Base-by-base conservation (phyloP, 2,797 vertebrate species). In the Psittacula echo region DNA sequence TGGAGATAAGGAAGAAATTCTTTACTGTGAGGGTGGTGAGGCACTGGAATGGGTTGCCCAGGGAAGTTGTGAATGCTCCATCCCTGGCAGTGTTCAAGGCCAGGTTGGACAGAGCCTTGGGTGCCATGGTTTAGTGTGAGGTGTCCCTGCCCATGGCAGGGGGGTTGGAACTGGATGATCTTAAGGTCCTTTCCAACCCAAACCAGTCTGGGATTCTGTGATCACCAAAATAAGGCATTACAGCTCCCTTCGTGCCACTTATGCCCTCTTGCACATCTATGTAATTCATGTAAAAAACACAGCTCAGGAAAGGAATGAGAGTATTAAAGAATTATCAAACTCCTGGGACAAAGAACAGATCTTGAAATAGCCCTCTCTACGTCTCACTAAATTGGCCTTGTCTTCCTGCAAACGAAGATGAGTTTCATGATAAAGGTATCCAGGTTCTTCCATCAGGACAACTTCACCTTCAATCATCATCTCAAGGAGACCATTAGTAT, bases 341-440 rank as follows among this genome's bases (percentile, higher is more conserved):
- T 71, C 6, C 22, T 75, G 47, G 56, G 82, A 48, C 20, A 72
- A 64, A 50, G 44, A 13, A 58, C 0, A 0, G 47, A 9, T n/a
- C 51, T n/a, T 34, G 34, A 85, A 82, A 61, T 37, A 62, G 21
- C 6, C 16, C 6, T 24, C 42, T 60, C 29, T 62, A 61, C 82
- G 71, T 42, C 10, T 37, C 74, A 44, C 62, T 76, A 47, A 66
- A 74, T 5, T 22, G 18, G 20, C 24, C 26, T 64, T 56, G 42
- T 41, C 45, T 51, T 71, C 39, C 18, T 53, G 42, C 41, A 89
- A 70, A 56, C 3, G 5, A 56, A 41, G 44, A 53, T 42, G 30
- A 56, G 27, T 56, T 68, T 50, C 10, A 26, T 7, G 34, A 23
- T 32, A 71, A 41, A 62, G 42, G 8, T 45, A 58, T 14, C 34